Conservation (phyloP, 2,888 invertebrate genomes). For the Tachina grossa region DNA sequence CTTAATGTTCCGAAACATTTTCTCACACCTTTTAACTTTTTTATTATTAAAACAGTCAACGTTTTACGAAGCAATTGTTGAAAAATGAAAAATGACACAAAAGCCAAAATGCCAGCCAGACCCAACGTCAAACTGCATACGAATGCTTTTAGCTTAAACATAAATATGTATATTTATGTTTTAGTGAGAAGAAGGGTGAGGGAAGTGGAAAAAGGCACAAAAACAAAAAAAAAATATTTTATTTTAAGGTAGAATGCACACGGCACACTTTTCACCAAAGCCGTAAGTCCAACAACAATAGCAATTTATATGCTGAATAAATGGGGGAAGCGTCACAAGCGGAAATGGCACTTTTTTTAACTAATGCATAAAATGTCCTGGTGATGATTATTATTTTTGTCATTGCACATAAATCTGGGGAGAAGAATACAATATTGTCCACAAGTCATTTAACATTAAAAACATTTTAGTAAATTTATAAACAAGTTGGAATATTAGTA, state of each 20-base stretch:
- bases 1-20: conserved; percentile 51
- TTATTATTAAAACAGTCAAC: conserved; percentile 24
- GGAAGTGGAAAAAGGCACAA: conserved; percentile 12
- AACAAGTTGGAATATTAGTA: conserved; percentile 35
- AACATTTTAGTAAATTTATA: conserved; percentile 47
- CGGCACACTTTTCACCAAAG: conserved; percentile 66
- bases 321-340: conserved; percentile 53
- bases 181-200: neutral
- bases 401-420: conserved; percentile 27
- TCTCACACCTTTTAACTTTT: conserved; percentile 52
- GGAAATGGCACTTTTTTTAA: conserved; percentile 59
- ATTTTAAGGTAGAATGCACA: conserved; percentile 73
- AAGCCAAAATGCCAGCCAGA: conserved; percentile 74
- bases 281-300: conserved; percentile 60
- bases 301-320: conserved; percentile 49
- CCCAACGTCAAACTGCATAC: conserved; percentile 43
- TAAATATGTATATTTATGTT: conserved; percentile 22
- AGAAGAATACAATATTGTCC: conserved; percentile 58
- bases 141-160: conserved; percentile 58
- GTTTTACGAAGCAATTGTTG: conserved; percentile 68
- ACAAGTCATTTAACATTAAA: conserved; percentile 70
- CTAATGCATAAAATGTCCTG: conserved; percentile 68
- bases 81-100: conserved; percentile 79
- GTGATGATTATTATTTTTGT: conserved; percentile 62
- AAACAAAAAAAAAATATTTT: conserved; percentile 60